Evolutionary conservation across 1,140 invertebrate genomes (phyloP).

Genomic region (Micrasema minimum): DNA sequence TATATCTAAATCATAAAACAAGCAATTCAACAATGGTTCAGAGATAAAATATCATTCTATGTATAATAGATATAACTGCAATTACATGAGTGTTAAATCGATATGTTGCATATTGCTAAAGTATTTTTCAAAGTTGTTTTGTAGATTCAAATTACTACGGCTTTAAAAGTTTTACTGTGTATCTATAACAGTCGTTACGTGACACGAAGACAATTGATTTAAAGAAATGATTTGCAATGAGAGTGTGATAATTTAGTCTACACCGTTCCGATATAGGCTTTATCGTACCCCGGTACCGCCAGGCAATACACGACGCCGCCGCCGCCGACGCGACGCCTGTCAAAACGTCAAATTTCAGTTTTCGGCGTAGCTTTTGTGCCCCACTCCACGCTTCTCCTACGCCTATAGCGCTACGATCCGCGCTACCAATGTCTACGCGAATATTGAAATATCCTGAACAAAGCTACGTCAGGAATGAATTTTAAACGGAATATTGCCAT

Average conservation of each 20-base stretch:
- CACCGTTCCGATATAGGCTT: slow-evolving; percentile 22
- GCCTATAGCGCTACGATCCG: slow-evolving; percentile 5
- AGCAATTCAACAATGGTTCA: too few species aligned
- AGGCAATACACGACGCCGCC: slow-evolving; percentile 53
- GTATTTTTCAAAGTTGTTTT: too few species aligned
- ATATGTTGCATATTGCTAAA: too few species aligned
- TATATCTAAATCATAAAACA: too few species aligned
- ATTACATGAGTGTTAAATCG: too few species aligned
- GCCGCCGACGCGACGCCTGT: slow-evolving; percentile 60
- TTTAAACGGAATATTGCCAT: slow-evolving; percentile 29
- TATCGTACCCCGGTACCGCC: slow-evolving; percentile 39
- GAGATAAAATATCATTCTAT: too few species aligned
- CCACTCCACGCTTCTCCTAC: slow-evolving; percentile 32
- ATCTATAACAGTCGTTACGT: too few species aligned
- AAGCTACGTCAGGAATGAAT: slow-evolving; percentile 40
- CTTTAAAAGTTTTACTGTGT: too few species aligned
- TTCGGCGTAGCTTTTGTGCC: slow-evolving; percentile 55
- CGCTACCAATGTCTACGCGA: slow-evolving; percentile 15
- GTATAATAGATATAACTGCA: too few species aligned
- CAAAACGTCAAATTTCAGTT: slow-evolving; percentile 69
- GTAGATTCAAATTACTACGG: too few species aligned
- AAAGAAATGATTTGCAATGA: too few species aligned
- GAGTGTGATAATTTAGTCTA: slow-evolving; percentile 30
- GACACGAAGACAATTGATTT: too few species aligned
- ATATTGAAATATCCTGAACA: slow-evolving; percentile 46